Evolutionary conservation across 2,797 vertebrate species (phyloP).

Genomic region (Euphonia xanthogaster): DNA sequence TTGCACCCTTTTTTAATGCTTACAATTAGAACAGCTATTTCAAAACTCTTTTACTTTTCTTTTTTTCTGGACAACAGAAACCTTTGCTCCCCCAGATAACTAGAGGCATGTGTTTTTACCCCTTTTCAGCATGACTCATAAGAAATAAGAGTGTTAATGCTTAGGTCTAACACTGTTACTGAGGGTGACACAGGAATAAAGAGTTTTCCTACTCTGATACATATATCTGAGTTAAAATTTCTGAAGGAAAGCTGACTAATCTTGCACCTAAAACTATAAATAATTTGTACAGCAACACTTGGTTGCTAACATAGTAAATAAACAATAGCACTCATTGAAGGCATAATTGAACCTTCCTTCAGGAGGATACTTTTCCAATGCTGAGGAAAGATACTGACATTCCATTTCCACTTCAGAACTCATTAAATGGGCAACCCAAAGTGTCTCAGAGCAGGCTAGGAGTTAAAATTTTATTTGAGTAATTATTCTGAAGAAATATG

Average conservation of each 20-base stretch:
- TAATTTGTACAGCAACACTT: not conserved
- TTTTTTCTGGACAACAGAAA: not conserved
- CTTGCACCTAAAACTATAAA: not conserved
- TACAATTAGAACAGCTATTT: not conserved
- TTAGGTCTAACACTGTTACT: not conserved
- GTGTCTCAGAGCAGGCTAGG: not conserved
- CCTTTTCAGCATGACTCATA: not conserved
- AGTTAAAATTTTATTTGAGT: constrained; percentile 54
- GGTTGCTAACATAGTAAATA: not conserved
- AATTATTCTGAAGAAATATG: constrained; percentile 57
- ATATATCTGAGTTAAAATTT: not conserved
- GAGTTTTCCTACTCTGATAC: not conserved
- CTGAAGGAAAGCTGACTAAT: not conserved
- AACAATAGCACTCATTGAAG: not conserved
- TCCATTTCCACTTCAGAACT: not conserved
- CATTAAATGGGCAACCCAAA: not conserved
- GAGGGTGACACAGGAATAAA: not conserved
- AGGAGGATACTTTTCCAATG: not conserved
- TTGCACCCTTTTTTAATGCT: not conserved
- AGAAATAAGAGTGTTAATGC: not conserved
- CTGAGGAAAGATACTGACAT: not conserved
- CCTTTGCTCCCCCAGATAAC: not conserved
- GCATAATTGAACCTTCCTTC: not conserved
- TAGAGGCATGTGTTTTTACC: not conserved
- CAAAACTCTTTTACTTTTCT: not conserved